phyloP scores from a whole-genome alignment of 2,113 vertebrate species.

The Sorex fumeus region DNA sequence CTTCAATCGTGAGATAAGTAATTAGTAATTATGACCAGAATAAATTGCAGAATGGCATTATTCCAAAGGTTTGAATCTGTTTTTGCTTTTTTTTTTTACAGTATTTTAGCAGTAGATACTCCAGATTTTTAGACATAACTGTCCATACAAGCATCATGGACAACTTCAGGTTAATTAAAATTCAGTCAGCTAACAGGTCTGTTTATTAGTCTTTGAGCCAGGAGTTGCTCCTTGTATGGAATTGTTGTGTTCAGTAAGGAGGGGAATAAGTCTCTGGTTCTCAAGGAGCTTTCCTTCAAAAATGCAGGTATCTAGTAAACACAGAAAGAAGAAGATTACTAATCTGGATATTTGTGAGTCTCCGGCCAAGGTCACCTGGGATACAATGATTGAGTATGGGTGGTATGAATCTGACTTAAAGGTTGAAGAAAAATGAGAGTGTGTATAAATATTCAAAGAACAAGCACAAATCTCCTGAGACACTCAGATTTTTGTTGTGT shows the following conservation, averaged over 20 bases:
- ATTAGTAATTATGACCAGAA: constrained; percentile 34
- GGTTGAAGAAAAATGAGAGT: background rate
- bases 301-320: background rate
- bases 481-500: background rate
- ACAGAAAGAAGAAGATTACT: background rate
- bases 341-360: background rate
- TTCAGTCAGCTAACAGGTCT: background rate
- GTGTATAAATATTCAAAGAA: background rate
- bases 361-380: background rate
- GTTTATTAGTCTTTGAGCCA: constrained; percentile 24
- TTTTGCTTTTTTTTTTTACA: background rate
- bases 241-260: background rate
- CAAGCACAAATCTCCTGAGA: background rate
- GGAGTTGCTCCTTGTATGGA: background rate
- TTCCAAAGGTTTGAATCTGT: background rate
- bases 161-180: constrained; percentile 10
- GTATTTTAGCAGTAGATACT: background rate
- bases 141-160: background rate
- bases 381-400: no score
- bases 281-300: background rate
- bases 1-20: background rate
- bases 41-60: background rate
- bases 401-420: background rate
- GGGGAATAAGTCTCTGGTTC: background rate
- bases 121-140: constrained; percentile 6